phyloP scores from a whole-genome alignment of 2,113 vertebrate genomes.

The Alces alces region DNA sequence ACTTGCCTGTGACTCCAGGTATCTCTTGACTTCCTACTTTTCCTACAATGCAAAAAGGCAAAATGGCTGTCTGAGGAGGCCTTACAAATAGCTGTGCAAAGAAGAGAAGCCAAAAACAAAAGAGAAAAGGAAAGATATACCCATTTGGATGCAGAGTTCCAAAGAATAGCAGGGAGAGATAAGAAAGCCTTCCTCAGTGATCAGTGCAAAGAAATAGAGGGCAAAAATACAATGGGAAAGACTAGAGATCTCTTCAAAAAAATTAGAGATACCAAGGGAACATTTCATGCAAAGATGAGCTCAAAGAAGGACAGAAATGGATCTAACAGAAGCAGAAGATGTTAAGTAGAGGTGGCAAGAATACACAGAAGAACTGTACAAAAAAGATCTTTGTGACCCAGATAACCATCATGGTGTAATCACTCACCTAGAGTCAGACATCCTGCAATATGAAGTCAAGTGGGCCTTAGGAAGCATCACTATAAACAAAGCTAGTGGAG shows the following conservation, averaged over 20 bases:
- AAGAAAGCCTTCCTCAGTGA: background rate
- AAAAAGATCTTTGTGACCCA: background rate
- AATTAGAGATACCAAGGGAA: background rate
- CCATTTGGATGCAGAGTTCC: background rate
- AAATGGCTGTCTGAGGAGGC: background rate
- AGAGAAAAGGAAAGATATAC: background rate
- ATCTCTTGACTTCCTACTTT: background rate
- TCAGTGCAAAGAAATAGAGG: background rate
- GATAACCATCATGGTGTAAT: background rate
- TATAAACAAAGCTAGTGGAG: background rate
- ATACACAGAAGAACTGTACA: background rate
- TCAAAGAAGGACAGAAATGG: background rate
- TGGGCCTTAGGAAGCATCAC: background rate
- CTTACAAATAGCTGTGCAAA: background rate
- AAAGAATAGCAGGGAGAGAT: background rate
- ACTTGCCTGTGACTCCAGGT: background rate
- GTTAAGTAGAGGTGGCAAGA: background rate
- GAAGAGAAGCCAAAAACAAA: background rate
- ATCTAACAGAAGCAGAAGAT: background rate
- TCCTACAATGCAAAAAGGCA: background rate
- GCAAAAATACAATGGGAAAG: background rate
- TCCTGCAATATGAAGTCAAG: background rate
- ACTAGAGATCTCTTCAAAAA: background rate
- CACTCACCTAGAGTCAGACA: background rate
- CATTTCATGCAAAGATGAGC: background rate